Conservation (phyloP, 2,113 vertebrate species). For the Colistium nudipinnis region DNA sequence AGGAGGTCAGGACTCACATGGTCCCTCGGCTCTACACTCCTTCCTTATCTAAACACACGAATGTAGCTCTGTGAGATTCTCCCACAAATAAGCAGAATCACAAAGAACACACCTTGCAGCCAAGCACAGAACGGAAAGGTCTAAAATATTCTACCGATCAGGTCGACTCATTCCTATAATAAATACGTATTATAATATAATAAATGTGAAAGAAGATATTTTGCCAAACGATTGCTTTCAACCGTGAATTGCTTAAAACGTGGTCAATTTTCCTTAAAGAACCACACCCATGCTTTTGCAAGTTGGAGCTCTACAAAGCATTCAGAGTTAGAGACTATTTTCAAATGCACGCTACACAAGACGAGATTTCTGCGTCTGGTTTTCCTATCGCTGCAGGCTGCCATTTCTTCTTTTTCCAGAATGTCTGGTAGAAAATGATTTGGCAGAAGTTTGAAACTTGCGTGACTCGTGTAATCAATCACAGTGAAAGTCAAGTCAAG, state of each 20-base stretch:
- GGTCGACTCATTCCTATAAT: no score
- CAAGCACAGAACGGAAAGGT: not conserved
- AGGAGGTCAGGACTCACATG: slow-evolving; percentile 58
- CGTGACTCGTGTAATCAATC: slow-evolving; percentile 4
- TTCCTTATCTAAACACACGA: slow-evolving; percentile 74
- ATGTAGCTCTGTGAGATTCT: slow-evolving; percentile 29
- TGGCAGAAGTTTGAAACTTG: not conserved
- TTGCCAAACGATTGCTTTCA: no score
- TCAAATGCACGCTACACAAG: not conserved
- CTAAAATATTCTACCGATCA: no score
- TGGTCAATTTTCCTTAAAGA: not conserved
- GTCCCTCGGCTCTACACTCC: slow-evolving; percentile 57
- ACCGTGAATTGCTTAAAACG: not conserved
- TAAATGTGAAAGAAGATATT: no score
- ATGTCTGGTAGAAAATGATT: not conserved
- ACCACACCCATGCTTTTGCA: not conserved
- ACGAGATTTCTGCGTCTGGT: not conserved
- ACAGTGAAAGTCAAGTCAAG: not conserved
- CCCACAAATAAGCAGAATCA: slow-evolving; percentile 25
- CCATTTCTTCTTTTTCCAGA: not conserved
- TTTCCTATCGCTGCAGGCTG: no score
- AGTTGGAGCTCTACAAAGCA: not conserved
- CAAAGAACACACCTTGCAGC: slow-evolving; percentile 16
- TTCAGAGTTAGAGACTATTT: not conserved
- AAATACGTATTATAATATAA: no score